These are phyloP conservation scores for Crioceris asparagi DNA, from an alignment of 2,888 invertebrate genomes.

Conservation along the genomic window DNA sequence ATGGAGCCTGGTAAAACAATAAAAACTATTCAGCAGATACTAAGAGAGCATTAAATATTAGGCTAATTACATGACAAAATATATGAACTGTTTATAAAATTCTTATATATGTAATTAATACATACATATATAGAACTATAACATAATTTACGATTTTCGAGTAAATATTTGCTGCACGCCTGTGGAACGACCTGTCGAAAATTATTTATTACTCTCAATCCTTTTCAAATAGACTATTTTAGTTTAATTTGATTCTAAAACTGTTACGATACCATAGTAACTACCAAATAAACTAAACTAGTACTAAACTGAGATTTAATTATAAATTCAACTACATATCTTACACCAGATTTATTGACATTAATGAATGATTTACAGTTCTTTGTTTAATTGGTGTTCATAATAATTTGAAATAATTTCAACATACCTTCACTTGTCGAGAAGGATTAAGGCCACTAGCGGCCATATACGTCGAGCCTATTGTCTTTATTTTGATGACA, in stretches of 20 bases:
- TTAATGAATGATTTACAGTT: background rate
- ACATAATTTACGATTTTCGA: background rate
- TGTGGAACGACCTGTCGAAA: too few species aligned
- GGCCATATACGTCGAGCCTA: conserved; percentile 92
- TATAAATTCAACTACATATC: too few species aligned
- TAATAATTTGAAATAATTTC: background rate
- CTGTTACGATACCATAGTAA: background rate
- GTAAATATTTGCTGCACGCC: conserved; percentile 1
- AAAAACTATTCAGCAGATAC: too few species aligned
- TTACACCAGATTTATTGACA: background rate
- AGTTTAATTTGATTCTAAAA: background rate
- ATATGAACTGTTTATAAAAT: too few species aligned
- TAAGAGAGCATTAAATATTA: too few species aligned
- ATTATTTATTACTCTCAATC: too few species aligned
- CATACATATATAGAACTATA: background rate
- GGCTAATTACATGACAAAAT: too few species aligned
- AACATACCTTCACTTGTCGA: conserved; percentile 45
- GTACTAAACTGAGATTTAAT: too few species aligned
- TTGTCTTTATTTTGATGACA: conserved; percentile 90
- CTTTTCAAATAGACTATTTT: too few species aligned
- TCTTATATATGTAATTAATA: background rate
- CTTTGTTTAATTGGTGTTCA: background rate
- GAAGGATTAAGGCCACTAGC: conserved; percentile 83
- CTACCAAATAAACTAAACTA: too few species aligned
- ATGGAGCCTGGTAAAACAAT: too few species aligned